Conservation (phyloP, 2,888 invertebrate genomes). For the Rotaria sp. region DNA sequence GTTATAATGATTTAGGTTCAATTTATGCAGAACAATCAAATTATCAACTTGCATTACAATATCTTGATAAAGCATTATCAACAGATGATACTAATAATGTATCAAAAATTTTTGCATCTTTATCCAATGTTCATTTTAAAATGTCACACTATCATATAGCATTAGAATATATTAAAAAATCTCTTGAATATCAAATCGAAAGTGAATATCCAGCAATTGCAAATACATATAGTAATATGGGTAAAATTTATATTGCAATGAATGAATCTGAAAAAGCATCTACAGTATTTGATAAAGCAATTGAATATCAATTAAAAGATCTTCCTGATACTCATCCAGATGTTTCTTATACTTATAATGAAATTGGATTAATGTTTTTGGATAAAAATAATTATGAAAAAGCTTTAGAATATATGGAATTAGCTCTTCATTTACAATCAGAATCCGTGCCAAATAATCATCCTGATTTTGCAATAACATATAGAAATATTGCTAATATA, state of each 20-base stretch:
- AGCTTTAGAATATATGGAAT: neutral
- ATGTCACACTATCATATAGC: neutral
- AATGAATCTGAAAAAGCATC: neutral
- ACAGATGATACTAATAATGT: neutral
- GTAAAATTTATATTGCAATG: neutral
- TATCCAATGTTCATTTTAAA: neutral
- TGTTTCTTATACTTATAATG: neutral
- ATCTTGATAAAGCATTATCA: neutral
- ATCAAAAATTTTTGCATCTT: neutral
- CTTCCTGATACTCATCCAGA: neutral
- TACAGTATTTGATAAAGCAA: neutral
- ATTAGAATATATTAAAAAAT: neutral
- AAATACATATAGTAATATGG: neutral
- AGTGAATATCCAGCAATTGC: neutral
- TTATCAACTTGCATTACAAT: neutral
- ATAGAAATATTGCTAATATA: neutral
- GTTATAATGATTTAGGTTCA: neutral
- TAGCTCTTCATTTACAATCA: neutral
- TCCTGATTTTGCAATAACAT: neutral
- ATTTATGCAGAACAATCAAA: neutral
- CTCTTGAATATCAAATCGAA: neutral
- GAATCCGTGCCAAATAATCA: neutral
- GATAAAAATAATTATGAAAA: neutral
- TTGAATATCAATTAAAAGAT: neutral
- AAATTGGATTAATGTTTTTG: neutral